Conservation (phyloP, 2,797 vertebrate species). For the Graptemys geographica region DNA sequence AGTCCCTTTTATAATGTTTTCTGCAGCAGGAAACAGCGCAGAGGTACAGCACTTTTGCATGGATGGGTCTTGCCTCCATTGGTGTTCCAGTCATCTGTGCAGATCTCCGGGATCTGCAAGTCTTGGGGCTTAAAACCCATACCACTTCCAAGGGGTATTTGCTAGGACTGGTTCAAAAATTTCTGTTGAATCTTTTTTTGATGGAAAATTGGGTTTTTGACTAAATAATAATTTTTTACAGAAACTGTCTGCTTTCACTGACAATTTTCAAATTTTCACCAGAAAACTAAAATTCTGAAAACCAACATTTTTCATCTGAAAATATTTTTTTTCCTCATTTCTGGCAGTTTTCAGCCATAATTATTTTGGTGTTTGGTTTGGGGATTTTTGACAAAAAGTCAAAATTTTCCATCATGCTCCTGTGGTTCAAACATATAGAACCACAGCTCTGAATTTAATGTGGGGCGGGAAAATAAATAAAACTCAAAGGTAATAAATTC, state of each 20-base stretch:
- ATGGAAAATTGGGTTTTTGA: background rate
- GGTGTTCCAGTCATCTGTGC: background rate
- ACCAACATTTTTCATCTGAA: background rate
- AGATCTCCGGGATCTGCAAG: background rate
- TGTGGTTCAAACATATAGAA: background rate
- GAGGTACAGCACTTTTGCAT: background rate
- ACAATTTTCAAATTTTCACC: background rate
- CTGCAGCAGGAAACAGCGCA: background rate
- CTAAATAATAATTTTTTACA: background rate
- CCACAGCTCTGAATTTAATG: background rate
- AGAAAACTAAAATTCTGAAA: background rate
- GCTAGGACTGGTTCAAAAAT: background rate
- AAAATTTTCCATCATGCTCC: background rate
- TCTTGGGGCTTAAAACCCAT: background rate
- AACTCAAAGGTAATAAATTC: background rate
- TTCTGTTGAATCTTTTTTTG: background rate
- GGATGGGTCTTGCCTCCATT: background rate
- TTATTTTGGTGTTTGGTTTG: background rate
- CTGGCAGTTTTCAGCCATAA: background rate
- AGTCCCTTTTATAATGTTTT: background rate
- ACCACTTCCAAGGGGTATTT: background rate
- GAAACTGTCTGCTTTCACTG: background rate
- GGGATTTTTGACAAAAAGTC: background rate
- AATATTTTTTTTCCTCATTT: no score
- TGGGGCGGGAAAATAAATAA: background rate